phyloP scores from a whole-genome alignment of 2,797 vertebrate species.

The Austrolebias charrua region DNA sequence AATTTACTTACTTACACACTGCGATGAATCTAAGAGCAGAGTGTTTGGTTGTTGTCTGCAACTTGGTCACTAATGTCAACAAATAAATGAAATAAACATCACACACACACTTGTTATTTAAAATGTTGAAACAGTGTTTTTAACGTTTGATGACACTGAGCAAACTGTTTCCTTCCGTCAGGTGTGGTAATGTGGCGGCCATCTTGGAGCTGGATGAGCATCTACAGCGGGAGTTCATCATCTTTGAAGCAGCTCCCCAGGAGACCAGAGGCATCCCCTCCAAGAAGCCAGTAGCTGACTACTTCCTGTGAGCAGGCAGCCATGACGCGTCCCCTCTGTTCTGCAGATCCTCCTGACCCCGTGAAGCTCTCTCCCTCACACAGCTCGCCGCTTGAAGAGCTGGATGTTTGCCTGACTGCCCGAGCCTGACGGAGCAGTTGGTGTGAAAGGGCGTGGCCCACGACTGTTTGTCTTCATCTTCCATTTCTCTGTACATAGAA shows the following conservation, averaged over 20 bases:
- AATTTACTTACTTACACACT: no score
- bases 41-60: no score
- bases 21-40: no score
- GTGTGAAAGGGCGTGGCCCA: conserved; percentile 37
- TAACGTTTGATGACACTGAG: no score
- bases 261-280: conserved; percentile 96
- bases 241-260: conserved; percentile 95
- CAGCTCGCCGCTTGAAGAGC: conserved; percentile 28
- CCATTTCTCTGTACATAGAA: conserved; percentile 52
- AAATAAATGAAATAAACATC: no score
- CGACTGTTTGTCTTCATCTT: conserved; percentile 51
- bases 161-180: conserved; percentile 50
- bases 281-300: conserved; percentile 96
- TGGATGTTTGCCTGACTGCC: conserved; percentile 47
- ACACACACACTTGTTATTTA: no score
- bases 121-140: no score
- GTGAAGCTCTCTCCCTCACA: conserved; percentile 8
- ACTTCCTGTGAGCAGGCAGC: conserved; percentile 85
- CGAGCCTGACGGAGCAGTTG: conserved; percentile 44
- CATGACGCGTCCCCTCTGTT: conserved; percentile 34
- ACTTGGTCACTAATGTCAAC: no score
- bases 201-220: conserved; percentile 96
- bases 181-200: conserved; percentile 95
- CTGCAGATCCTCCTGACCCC: conserved; percentile 43
- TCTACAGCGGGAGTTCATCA: conserved; percentile 97